Base-by-base conservation (phyloP, 2,797 vertebrate genomes). In the Sebastes umbrosus region DNA sequence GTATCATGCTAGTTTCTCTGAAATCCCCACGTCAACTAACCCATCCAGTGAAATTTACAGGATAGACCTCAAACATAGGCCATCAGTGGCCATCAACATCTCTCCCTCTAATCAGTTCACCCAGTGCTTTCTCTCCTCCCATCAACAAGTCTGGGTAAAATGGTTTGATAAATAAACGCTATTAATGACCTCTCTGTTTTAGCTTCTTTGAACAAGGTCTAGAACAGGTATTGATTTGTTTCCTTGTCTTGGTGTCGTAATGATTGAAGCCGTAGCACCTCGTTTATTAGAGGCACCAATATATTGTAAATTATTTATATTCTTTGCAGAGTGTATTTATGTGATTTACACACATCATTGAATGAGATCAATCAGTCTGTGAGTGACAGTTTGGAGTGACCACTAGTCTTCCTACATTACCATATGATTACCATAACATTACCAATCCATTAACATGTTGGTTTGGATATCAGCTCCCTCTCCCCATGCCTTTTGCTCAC, bases 391-490 rank as follows among this genome's bases (percentile, higher is more conserved):
- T 74, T 62, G 9, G 18, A 82, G 39, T 83, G 77, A 87, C 66
- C 65, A 36, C 36, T 65, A 14, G 46, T 77, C 36, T 32, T 82
- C 73, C 29, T 18, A 64, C 71, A 90, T 89, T 87, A 87, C 24
- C 72, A 85, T 87, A 58, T 14, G 29, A 89, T 90, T 87, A 90
- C 69, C 88, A 90, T 89, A 75, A 78, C 68, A 87, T 82, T 82
- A 88, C 60, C 64, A 72, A 69, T 0, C 4, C 52, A 80, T 87
- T 88, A 87, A 84, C 84, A 84, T 81, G 68, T 78, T 83, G 80
- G 64, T 87, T 60, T 39, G 65, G 60, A 67, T 67, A 68, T 75
- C 67, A 50, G 58, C 32, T 66, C 79, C 57, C 71, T 67, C 84
- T 69, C 16, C 73, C 69, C 13, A 69, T 27, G 29, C 29, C 9